Base-by-base conservation (phyloP, 2,113 vertebrate genomes). In the Oryzias woworae region DNA sequence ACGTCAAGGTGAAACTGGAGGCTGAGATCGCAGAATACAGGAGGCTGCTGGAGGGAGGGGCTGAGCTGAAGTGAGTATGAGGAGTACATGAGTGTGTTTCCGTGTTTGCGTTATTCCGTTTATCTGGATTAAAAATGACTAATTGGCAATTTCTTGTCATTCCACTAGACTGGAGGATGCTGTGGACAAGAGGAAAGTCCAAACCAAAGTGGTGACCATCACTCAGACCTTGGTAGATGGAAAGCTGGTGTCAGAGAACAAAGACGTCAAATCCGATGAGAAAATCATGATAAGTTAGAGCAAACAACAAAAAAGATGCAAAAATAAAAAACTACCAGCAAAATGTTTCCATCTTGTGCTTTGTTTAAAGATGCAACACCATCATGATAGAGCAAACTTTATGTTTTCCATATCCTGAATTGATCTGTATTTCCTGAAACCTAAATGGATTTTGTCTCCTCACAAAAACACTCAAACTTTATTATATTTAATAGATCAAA, bases 21-120 rank as follows among this genome's bases (percentile, higher is more conserved):
- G 94, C 93, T 22, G 96, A 98, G 89, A 98, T 98, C 23, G 66
- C 79, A n/a, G 95, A 95, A n/a, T 99, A 97, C 88, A 89, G 94
- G 69, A 87, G 90, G 78, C 93, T 98, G 65, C 90, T 98, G 85
- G 96, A 97, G 1, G 95, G 94, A 20, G 90, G 6, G 1, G 3
- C 1, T 78, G 65, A 60, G 1, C 58, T 89, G 0, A 77, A 77
- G 95, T 96, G 87, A 92, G 92, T 23, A 1, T 36, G 24, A 24
- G 7, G 23, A 57, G 51, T 7, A 36, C 36, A 12, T 36, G 36
- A 36, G 36, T 10, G 12, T 36, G 2, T 36, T 36, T 36, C 10
- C 36, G 12, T 36, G 10, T 36, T 36, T 36, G 36, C 10, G 10
- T 36, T 36, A 3, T 36, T 36, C 31, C 0, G 31, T 36, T 10